A percentile compares a stretch with the other conserved stretches of the same genome.
Evolutionary conservation across 64 coral and sea anemone genomes (phyloP).

Genomic region (Orbicella faveolata): DNA sequence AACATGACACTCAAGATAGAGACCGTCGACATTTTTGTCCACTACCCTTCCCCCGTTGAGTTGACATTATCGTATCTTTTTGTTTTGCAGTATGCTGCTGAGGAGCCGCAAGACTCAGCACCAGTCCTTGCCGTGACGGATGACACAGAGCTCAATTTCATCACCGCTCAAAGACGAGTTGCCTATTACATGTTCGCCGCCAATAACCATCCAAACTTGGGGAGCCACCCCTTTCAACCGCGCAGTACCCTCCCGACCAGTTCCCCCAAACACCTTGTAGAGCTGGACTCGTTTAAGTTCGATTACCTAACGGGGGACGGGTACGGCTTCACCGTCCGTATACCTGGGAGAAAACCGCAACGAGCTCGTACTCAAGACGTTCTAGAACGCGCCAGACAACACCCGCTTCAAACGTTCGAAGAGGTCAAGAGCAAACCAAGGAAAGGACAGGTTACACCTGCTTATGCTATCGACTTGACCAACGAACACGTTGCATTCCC

Average conservation of each 20-base stretch:
- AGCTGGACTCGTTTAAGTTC: slow-evolving; percentile 78
- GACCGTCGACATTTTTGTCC: no score
- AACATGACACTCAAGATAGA: no score
- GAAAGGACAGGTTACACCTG: slow-evolving; percentile 9
- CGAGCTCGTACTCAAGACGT: slow-evolving; percentile 2
- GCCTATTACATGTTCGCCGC: slow-evolving; percentile 76
- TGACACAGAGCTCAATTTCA: slow-evolving; percentile 77
- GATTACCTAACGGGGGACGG: slow-evolving; percentile 69
- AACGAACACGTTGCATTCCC: not conserved
- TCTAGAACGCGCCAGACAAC: not conserved
- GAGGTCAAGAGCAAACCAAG: slow-evolving; percentile 25
- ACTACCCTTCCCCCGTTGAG: not conserved
- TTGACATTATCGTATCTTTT: not conserved
- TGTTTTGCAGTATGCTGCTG: slow-evolving; percentile 32
- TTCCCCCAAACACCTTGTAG: not conserved
- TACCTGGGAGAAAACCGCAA: slow-evolving; percentile 43
- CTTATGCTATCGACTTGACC: not conserved
- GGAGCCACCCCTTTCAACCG: not conserved
- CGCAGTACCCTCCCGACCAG: not conserved
- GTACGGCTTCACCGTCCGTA: slow-evolving; percentile 76
- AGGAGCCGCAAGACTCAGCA: not conserved
- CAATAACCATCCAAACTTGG: slow-evolving; percentile 25
- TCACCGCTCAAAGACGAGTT: slow-evolving; percentile 75
- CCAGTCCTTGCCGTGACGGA: slow-evolving; percentile 65
- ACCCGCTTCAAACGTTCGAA: slow-evolving; percentile 53